These are phyloP conservation scores for Engraulis encrasicolus DNA, from an alignment of 2,113 vertebrate genomes.

Conservation along the genomic window DNA sequence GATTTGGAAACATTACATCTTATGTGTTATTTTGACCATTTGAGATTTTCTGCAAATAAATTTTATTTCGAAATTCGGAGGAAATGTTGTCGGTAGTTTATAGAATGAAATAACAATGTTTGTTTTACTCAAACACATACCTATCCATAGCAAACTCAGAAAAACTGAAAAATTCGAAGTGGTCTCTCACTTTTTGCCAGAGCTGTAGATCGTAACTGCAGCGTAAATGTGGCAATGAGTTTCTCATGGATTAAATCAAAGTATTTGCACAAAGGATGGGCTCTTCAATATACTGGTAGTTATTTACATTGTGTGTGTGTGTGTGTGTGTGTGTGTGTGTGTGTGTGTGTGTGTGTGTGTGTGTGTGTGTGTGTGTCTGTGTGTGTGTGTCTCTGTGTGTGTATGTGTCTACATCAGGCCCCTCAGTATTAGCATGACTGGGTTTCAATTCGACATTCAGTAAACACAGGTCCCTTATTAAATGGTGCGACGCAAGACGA, in stretches of 20 bases:
- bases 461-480: conserved; percentile 14
- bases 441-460: conserved; percentile 7
- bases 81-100: too few species aligned
- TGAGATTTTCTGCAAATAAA: too few species aligned
- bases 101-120: too few species aligned
- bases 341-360: neutral
- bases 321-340: neutral
- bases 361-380: neutral
- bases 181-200: too few species aligned
- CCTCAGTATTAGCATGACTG: neutral
- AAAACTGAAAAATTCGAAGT: too few species aligned
- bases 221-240: neutral
- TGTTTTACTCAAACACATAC: too few species aligned
- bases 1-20: too few species aligned
- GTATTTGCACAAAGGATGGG: neutral
- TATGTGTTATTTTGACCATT: too few species aligned
- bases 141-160: too few species aligned
- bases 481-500: conserved; percentile 15
- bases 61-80: too few species aligned
- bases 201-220: too few species aligned
- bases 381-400: neutral
- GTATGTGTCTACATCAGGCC: neutral
- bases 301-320: neutral
- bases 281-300: neutral
- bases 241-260: neutral